A percentile compares a stretch with the other conserved stretches of the same genome.
These are phyloP conservation scores for Zaprionus lachaisei DNA, from an alignment of 1,140 invertebrate genomes.

Conservation along the genomic window DNA sequence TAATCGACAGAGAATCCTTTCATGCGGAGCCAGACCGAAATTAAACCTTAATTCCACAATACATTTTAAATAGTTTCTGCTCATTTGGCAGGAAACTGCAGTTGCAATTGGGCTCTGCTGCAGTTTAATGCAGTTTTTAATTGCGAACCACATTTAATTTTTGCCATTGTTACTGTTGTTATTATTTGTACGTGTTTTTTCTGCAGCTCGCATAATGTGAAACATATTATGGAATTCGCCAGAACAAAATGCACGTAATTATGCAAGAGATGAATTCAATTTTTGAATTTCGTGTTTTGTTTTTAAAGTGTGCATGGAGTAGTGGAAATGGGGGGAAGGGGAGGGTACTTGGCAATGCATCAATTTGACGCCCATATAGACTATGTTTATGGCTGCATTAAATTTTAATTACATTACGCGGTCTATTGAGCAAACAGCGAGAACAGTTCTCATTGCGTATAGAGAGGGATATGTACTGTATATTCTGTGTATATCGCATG, in stretches of 20 bases:
- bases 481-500: constrained; percentile 15
- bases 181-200: constrained; percentile 18
- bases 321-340: background rate
- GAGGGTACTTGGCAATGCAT: constrained; percentile 11
- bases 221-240: constrained; percentile 49
- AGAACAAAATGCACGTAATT: constrained; percentile 44
- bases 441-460: constrained; percentile 16
- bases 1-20: background rate
- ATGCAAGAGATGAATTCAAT: constrained; percentile 52
- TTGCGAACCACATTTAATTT: constrained; percentile 69
- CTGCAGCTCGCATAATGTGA: constrained; percentile 37
- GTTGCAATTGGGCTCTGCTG: background rate
- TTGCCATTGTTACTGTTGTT: constrained; percentile 36
- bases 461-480: background rate
- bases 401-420: constrained; percentile 70
- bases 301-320: constrained; percentile 3
- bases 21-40: background rate
- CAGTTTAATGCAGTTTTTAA: constrained; percentile 51
- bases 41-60: constrained; percentile 22
- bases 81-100: constrained; percentile 1
- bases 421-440: constrained; percentile 29
- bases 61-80: constrained; percentile 16
- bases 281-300: constrained; percentile 54
- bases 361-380: constrained; percentile 32
- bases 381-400: constrained; percentile 56